Evolutionary conservation across 2,797 vertebrate genomes (phyloP).

Genomic region (Bradypus variegatus): DNA sequence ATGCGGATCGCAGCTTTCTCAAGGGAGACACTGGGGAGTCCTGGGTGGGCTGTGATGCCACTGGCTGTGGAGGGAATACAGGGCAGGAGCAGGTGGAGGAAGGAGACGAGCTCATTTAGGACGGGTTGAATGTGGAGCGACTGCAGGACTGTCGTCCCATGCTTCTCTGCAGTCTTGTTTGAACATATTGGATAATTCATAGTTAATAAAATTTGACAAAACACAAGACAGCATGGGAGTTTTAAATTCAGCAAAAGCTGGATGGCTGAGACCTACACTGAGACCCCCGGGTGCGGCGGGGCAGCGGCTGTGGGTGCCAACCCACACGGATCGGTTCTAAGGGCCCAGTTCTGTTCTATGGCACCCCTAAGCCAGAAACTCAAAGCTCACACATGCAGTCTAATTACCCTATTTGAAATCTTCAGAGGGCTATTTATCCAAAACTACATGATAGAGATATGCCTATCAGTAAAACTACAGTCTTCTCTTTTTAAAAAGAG

Average conservation of each 20-base stretch:
- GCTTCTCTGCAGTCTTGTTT: too few relatives aligned
- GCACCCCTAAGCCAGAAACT: background rate
- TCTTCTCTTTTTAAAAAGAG: background rate
- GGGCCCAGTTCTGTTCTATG: fast-evolving
- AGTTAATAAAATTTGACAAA: background rate
- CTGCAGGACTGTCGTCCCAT: fast-evolving
- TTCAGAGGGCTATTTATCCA: background rate
- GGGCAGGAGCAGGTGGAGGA: background rate
- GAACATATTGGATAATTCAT: background rate
- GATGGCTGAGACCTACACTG: background rate
- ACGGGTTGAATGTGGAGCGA: too few relatives aligned
- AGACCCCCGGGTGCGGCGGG: fast-evolving
- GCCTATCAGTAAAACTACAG: too few relatives aligned
- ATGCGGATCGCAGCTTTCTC: background rate
- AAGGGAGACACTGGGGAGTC: background rate
- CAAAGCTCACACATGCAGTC: fast-evolving
- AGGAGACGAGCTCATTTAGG: background rate
- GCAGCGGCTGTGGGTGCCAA: fast-evolving
- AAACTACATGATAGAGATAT: background rate
- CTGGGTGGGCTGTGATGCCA: background rate
- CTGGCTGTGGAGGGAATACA: fast-evolving
- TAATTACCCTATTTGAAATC: background rate
- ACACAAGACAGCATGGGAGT: background rate
- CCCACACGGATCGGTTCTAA: fast-evolving
- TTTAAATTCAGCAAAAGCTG: background rate